Evolutionary conservation across 2,888 invertebrate species (phyloP).

Genomic region (Coleophora deauratella): DNA sequence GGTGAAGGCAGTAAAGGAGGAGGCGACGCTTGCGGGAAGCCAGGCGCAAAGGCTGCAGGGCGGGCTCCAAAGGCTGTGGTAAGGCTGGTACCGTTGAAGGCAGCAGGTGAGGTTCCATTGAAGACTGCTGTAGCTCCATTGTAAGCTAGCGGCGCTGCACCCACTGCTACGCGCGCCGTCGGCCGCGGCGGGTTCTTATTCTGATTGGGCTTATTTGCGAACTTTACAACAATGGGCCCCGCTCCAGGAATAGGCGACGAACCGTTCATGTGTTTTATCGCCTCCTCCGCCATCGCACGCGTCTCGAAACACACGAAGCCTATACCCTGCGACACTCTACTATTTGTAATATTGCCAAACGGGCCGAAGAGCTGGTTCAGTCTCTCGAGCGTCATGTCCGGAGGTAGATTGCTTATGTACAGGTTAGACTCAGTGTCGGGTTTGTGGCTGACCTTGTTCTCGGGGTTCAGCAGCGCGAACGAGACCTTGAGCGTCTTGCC

Average conservation of each 20-base stretch:
- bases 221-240: conserved; percentile 64
- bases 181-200: conserved; percentile 58
- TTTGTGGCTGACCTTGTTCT: conserved; percentile 67
- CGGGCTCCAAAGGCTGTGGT: conserved; percentile 57
- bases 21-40: conserved; percentile 61
- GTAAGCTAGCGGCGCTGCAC: conserved; percentile 47
- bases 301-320: conserved; percentile 67
- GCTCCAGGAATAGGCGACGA: conserved; percentile 57
- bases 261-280: conserved; percentile 62
- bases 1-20: conserved; percentile 66
- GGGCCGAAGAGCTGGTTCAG: conserved; percentile 58
- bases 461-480: conserved; percentile 68
- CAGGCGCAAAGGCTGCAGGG: conserved; percentile 49
- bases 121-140: conserved; percentile 56
- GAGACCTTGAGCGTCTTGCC: conserved; percentile 70
- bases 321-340: conserved; percentile 68
- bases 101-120: conserved; percentile 47
- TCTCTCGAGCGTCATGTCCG: conserved; percentile 67
- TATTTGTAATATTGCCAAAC: conserved; percentile 65
- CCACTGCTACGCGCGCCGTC: conserved; percentile 42
- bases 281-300: conserved; percentile 63
- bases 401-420: conserved; percentile 69
- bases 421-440: conserved; percentile 69
- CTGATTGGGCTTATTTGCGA: conserved; percentile 65
- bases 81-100: conserved; percentile 55